Percentiles rank a stretch among this genome's conserved stretches.
Evolutionary conservation across 1,140 invertebrate genomes (phyloP).

Genomic region (Nasonia vitripennis): DNA sequence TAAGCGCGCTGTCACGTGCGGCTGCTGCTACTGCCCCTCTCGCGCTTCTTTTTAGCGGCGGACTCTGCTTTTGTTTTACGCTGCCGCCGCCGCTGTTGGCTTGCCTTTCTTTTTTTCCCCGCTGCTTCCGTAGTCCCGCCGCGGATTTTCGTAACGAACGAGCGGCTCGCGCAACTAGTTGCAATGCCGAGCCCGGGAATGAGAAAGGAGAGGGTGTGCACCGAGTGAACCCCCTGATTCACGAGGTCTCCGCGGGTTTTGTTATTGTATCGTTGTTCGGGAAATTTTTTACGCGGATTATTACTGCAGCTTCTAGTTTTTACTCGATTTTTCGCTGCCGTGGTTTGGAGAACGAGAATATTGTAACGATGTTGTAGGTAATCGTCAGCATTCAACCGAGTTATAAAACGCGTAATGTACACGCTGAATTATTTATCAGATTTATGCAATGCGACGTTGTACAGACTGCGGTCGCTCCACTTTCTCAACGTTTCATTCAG

Average conservation of each 20-base stretch:
- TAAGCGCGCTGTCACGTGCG: constrained; percentile 54
- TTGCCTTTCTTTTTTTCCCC: background rate
- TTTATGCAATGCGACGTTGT: too few species aligned
- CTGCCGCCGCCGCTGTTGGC: background rate
- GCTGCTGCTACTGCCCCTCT: constrained; percentile 22
- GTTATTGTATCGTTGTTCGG: constrained; percentile 20
- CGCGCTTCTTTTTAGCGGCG: constrained; percentile 11
- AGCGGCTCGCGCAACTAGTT: constrained; percentile 39
- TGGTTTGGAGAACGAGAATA: too few species aligned
- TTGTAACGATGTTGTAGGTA: too few species aligned
- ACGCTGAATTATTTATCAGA: too few species aligned
- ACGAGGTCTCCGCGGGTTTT: constrained; percentile 2
- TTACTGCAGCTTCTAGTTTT: background rate
- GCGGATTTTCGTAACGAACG: constrained; percentile 47
- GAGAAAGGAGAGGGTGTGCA: background rate
- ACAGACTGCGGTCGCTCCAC: too few species aligned
- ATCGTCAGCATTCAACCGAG: too few species aligned
- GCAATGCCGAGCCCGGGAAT: background rate
- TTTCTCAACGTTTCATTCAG: too few species aligned
- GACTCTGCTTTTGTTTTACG: background rate
- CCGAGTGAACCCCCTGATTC: constrained; percentile 13
- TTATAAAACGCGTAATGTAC: too few species aligned
- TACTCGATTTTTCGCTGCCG: background rate
- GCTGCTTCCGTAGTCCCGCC: constrained; percentile 13
- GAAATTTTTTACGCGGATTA: constrained; percentile 2